A percentile compares a stretch with the other conserved stretches of the same genome.
phyloP scores from a whole-genome alignment of 1,140 invertebrate genomes.

The Cydia splendana region DNA sequence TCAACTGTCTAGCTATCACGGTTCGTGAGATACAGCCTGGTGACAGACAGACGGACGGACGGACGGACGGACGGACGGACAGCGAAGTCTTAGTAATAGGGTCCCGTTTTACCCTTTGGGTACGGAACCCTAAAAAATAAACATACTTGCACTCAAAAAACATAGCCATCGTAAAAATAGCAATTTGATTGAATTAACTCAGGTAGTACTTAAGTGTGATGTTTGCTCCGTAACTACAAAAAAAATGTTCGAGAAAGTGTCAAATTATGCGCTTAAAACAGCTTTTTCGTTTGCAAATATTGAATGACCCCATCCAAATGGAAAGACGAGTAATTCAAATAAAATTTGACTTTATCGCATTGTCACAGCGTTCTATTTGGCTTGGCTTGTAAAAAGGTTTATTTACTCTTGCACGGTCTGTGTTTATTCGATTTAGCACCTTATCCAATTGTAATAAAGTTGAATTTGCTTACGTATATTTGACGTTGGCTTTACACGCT shows the following conservation, averaged over 20 bases:
- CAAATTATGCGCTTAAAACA: slow-evolving; percentile 3
- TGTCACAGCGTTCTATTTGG: background rate
- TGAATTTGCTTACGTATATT: background rate
- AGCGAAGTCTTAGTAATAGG: too few relatives aligned
- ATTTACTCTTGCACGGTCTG: background rate
- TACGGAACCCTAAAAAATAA: too few relatives aligned
- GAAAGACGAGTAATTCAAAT: background rate
- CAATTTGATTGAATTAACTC: too few relatives aligned
- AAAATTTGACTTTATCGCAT: background rate
- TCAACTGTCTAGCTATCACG: too few relatives aligned
- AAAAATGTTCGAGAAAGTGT: background rate
- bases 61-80: too few relatives aligned
- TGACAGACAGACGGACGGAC: too few relatives aligned
- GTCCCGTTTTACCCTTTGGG: too few relatives aligned
- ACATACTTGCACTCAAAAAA: too few relatives aligned
- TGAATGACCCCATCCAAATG: background rate
- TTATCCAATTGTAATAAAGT: background rate
- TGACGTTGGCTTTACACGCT: background rate
- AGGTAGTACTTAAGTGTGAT: too few relatives aligned
- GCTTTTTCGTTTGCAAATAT: background rate
- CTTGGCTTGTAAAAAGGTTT: background rate
- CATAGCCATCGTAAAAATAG: background rate
- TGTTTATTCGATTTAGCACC: background rate
- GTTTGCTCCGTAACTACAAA: too few relatives aligned
- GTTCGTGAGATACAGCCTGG: too few relatives aligned